These are phyloP conservation scores for Caenorhabditis imperialis DNA, from an alignment of 2,888 invertebrate genomes.

Conservation along the genomic window DNA sequence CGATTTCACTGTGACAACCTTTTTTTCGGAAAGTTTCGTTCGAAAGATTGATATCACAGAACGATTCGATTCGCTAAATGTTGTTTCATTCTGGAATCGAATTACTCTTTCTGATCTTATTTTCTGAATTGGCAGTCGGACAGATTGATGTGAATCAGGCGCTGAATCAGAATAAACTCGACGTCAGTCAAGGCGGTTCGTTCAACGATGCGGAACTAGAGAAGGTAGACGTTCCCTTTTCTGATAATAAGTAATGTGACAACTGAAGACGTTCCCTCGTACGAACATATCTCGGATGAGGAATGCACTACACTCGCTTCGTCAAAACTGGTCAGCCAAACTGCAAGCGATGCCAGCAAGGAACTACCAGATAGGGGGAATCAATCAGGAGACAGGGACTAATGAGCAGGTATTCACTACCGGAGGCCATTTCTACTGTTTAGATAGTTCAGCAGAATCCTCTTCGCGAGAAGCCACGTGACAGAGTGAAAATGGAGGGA, in stretches of 20 bases:
- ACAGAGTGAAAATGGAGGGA: constrained; percentile 42
- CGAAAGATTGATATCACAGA: too few relatives aligned
- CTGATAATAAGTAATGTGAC: not conserved
- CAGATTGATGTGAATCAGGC: constrained; percentile 37
- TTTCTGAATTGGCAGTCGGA: too few relatives aligned
- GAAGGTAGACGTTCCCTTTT: constrained; percentile 10
- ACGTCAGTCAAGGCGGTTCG: constrained; percentile 4
- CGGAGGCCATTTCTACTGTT: too few relatives aligned
- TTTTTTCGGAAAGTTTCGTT: too few relatives aligned
- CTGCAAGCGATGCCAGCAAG: constrained; percentile 46
- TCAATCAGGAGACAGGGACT: constrained; percentile 7
- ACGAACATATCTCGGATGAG: constrained; percentile 38
- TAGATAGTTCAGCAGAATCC: constrained; percentile 26
- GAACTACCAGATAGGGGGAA: constrained; percentile 7
- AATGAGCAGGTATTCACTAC: constrained; percentile 1
- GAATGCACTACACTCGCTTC: constrained; percentile 21
- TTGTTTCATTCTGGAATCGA: too few relatives aligned
- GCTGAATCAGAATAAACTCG: constrained; percentile 37
- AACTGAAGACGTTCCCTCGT: constrained; percentile 39
- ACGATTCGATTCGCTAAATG: too few relatives aligned
- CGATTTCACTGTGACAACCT: not conserved
- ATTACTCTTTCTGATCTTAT: too few relatives aligned
- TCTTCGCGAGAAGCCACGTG: constrained; percentile 44
- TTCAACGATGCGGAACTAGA: constrained; percentile 34
- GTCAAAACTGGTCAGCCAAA: constrained; percentile 46